These are phyloP conservation scores for Nemurella pictetii DNA, from an alignment of 2,888 invertebrate genomes.

Conservation along the genomic window DNA sequence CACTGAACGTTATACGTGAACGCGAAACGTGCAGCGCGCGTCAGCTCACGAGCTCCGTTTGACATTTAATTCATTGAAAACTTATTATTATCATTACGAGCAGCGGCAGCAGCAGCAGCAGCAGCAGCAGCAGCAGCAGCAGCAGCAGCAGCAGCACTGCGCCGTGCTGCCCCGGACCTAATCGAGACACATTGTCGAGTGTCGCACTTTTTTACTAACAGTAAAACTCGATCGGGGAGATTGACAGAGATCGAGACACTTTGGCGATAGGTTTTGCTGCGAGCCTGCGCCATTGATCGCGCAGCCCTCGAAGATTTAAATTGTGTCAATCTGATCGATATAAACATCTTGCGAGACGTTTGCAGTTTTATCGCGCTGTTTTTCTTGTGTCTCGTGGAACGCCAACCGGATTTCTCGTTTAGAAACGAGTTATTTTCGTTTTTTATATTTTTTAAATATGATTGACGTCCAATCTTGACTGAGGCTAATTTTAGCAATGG, in stretches of 20 bases:
- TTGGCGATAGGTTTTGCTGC: neutral
- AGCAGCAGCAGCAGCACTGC: no score
- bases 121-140: neutral
- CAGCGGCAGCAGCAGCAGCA: neutral
- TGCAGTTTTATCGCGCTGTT: neutral
- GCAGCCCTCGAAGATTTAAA: neutral
- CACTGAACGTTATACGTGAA: neutral
- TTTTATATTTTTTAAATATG: no score
- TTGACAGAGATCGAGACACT: neutral
- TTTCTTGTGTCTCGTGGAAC: neutral
- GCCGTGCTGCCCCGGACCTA: no score
- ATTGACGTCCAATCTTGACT: neutral
- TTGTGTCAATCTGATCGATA: neutral
- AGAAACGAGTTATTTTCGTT: neutral
- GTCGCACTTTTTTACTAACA: neutral
- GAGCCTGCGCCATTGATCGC: neutral
- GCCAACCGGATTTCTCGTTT: neutral
- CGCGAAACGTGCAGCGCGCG: neutral
- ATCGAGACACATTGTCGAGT: neutral
- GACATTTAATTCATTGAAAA: neutral
- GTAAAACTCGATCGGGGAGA: neutral
- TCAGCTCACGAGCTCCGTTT: neutral
- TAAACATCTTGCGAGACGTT: neutral
- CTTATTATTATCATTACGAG: neutral
- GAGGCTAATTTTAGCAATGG: neutral